Base-by-base conservation (phyloP, 30 jellyfish, hydroid and myxozoan genomes). In the Cassiopea xamachana region DNA sequence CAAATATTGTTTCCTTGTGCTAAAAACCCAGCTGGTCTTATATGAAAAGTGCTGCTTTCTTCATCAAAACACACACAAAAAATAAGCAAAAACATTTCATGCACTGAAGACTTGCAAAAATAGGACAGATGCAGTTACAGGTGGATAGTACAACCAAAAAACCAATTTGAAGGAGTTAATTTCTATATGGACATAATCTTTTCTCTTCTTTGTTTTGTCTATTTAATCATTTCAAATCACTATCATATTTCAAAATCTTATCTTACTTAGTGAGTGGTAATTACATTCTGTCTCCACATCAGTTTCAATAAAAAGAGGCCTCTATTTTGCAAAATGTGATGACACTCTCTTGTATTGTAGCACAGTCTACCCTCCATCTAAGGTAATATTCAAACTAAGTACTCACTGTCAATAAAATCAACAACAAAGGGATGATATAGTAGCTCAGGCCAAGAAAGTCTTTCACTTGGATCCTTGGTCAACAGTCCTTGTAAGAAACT, bases 361-460 rank as follows among this genome's bases (percentile, higher is more conserved):
- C 9, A 9, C 4, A 51, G 9, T 51, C n/a, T 2, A 51, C 4
- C 4, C 64, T 51, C 64, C 9, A 51, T 51, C n/a, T n/a, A n/a
- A 51, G 64, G 64, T 2, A 51, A 51, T 51, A 51, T 4, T 4
- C 9, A 51, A 9, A 9, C 64, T 51, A n/a, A 51, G 4, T 51
- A 51, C 70, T 79, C 82, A 94, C 99, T 87, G 64, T 95, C 92
- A 55, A 95, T 91, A 2, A 39, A 69, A 15, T 95, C 99, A 50
- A 79, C 77, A 72, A 95, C 88, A 74, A 95, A 95, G 6, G 99
- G 97, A 81, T 95, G 99, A 60, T 88, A 91, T 1, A 95, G 89
- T 51, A 95, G 87, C 70, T 95, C 97, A 16, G 99, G 99, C 99
- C 99, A 95, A 7, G 99, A 91, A 69, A 92, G 86, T 71, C 99